A percentile compares a stretch with the other conserved stretches of the same genome.
phyloP scores from a whole-genome alignment of 1,140 invertebrate species.

The Amyelois transitella region DNA sequence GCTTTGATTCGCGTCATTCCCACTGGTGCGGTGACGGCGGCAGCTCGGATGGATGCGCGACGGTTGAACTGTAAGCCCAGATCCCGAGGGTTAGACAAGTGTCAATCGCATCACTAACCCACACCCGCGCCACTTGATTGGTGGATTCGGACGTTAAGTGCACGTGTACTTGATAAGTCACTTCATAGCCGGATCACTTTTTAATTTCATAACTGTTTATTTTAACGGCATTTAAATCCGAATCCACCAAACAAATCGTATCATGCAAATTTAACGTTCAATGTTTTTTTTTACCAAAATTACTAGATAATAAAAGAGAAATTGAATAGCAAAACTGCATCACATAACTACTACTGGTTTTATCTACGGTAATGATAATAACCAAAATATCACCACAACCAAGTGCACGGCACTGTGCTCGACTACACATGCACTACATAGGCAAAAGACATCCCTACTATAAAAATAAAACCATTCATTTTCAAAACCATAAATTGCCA shows the following conservation, averaged over 20 bases:
- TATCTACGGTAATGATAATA: constrained; percentile 43
- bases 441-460: constrained; percentile 4
- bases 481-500: neutral
- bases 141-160: constrained; percentile 14
- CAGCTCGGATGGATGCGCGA: constrained; percentile 97
- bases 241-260: constrained; percentile 38
- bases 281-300: constrained; percentile 22
- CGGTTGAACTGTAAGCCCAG: constrained; percentile 89
- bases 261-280: constrained; percentile 19
- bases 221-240: no score
- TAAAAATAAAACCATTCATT: neutral
- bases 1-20: constrained; percentile 82
- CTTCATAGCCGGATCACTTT: no score
- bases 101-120: constrained; percentile 11
- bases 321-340: constrained; percentile 61
- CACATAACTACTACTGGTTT: constrained; percentile 41
- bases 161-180: neutral
- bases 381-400: constrained; percentile 64
- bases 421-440: constrained; percentile 64
- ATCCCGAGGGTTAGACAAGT: constrained; percentile 6
- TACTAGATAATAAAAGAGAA: constrained; percentile 57
- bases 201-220: no score
- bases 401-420: constrained; percentile 59
- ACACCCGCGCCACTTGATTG: constrained; percentile 46
- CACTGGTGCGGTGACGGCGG: constrained; percentile 98